Evolutionary conservation across 2,113 vertebrate species (phyloP).

Genomic region (Cynopterus brachyotis): DNA sequence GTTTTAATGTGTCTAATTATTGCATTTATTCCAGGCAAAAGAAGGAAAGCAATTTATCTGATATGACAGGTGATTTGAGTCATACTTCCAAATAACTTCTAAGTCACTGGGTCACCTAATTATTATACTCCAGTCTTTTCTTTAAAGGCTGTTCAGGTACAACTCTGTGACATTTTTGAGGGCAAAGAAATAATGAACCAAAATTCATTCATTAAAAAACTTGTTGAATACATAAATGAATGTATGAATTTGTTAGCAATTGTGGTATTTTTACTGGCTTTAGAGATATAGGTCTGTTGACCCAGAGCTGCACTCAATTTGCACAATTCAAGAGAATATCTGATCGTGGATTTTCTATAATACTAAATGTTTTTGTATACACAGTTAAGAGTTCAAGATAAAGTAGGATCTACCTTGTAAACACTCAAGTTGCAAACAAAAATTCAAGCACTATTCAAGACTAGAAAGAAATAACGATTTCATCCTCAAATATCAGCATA

Average conservation of each 20-base stretch:
- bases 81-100: background rate
- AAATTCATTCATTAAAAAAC: background rate
- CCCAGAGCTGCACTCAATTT: background rate
- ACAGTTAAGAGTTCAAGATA: background rate
- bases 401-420: background rate
- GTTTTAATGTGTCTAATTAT: background rate
- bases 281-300: background rate
- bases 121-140: background rate
- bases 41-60: background rate
- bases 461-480: background rate
- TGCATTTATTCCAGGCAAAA: background rate
- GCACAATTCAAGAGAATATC: background rate
- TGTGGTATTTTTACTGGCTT: constrained; percentile 16
- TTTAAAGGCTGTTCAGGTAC: background rate
- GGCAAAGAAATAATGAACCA: constrained; percentile 23
- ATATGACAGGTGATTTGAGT: background rate
- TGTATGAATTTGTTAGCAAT: background rate
- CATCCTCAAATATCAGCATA: background rate
- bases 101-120: background rate
- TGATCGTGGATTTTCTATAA: constrained; percentile 8
- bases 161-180: background rate
- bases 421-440: background rate
- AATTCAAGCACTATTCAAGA: background rate
- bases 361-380: background rate
- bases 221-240: background rate